These are phyloP conservation scores for Bucco capensis DNA, from an alignment of 2,113 vertebrate genomes.

Conservation along the genomic window DNA sequence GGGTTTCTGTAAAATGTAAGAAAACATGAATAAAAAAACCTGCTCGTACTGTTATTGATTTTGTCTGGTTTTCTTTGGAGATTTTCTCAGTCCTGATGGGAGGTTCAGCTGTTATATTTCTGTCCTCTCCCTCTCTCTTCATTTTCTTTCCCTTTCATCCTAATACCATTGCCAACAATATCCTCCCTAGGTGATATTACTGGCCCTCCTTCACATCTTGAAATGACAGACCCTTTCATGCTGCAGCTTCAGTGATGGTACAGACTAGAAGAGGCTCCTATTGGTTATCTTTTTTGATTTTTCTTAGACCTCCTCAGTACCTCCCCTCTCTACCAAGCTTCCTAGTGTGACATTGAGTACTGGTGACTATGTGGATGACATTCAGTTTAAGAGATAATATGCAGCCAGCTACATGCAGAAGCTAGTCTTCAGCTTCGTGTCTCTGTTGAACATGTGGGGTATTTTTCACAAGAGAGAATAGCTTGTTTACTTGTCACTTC, in stretches of 20 bases:
- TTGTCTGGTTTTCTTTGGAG: background rate
- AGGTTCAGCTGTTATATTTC: background rate
- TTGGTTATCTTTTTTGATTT: background rate
- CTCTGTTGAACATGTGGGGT: background rate
- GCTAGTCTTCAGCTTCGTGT: background rate
- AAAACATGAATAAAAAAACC: too few species aligned
- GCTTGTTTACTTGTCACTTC: background rate
- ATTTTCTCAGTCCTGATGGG: background rate
- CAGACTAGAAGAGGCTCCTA: background rate
- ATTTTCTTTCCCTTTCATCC: background rate
- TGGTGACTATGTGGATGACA: background rate
- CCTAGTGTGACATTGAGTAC: background rate
- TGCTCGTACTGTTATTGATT: background rate
- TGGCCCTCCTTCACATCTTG: background rate
- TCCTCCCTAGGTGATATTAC: background rate
- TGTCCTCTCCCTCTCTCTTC: background rate
- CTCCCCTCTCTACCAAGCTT: background rate
- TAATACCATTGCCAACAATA: background rate
- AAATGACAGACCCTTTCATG: background rate
- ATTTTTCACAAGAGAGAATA: background rate
- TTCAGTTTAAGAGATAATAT: slow-evolving; percentile 12
- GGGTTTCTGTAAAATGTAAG: too few species aligned
- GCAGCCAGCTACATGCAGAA: background rate
- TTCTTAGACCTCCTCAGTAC: background rate
- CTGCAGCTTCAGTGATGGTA: background rate